Base-by-base conservation (phyloP, 2,113 vertebrate species). In the Melanotaenia duboulayi region DNA sequence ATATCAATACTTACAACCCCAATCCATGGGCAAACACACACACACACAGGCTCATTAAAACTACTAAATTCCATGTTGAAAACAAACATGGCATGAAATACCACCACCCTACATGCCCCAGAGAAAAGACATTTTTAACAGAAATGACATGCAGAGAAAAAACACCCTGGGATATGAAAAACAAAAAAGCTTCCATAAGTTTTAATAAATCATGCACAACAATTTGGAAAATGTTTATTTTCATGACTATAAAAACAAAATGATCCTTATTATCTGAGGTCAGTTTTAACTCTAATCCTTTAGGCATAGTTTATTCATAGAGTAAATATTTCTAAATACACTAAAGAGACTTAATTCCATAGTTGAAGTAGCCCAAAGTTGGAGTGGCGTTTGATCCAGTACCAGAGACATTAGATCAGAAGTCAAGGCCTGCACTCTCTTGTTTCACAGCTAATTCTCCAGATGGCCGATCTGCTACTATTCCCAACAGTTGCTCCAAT, bases 1-100 rank as follows among this genome's bases (percentile, higher is more conserved):
- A 62, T 68, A 85, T 77, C 44, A 76, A 81, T 87, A 65, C 49
- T 50, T 35, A 76, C 78, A 85, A 35, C 73, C 79, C 60, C 24
- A 49, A 56, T 37, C 28, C 74, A 49, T 60, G 16, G 8, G 42
- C 25, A 66, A 65, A 71, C 65, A 76, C 28, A 42, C 58, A 14
- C 62, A 48, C 58, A 14, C 60, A 62, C 60, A 37, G 16, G 4
- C 78, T 57, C 65, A 72, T 79, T 81, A 76, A 62, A 78, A 79
- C 32, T 50, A 60, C 56, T 7, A 19, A 52, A 76, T 9, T 74
- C 49, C 5, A 2, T 51, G 65, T 59, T 76, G 24, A 73, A 73
- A 78, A 85, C 58, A 70, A 87, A 71, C 65, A 62, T 28, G 35
- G 48, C 66, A 76, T 71, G 54, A 76, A 76, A 82, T 65, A 55